phyloP scores from a whole-genome alignment of 2,113 vertebrate genomes.

The Craseonycteris thonglongyai region DNA sequence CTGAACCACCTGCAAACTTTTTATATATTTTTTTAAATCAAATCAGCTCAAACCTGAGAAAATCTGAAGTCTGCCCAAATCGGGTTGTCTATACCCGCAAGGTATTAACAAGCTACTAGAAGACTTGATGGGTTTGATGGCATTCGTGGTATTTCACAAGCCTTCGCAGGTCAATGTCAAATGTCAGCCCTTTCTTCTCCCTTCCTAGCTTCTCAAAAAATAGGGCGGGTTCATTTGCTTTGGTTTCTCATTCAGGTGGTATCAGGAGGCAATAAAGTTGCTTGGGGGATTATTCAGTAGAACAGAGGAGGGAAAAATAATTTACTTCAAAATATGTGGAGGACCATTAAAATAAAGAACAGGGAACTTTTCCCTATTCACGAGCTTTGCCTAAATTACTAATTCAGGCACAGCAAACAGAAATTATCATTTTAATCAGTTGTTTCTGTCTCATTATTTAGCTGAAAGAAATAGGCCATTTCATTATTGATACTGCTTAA shows the following conservation, averaged over 20 bases:
- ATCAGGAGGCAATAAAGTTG: neutral
- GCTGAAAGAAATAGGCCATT: constrained; percentile 8
- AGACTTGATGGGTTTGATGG: neutral
- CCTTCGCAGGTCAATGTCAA: constrained; percentile 36
- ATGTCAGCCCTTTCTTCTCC: neutral
- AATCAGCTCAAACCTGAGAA: constrained; percentile 31
- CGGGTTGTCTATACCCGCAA: constrained; percentile 16
- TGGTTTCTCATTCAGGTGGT: neutral
- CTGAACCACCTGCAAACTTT: constrained; percentile 40
- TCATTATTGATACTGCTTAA: neutral
- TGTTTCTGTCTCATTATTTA: neutral
- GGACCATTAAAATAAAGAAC: neutral
- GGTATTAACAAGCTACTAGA: constrained; percentile 37
- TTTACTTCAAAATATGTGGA: neutral
- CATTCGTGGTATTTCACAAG: constrained; percentile 18
- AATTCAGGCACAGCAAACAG: neutral
- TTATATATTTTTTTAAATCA: too few species aligned
- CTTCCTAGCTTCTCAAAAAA: neutral
- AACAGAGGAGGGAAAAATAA: neutral
- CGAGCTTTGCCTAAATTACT: neutral
- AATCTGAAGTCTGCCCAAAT: constrained; percentile 50
- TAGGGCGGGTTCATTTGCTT: neutral
- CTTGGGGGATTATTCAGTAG: neutral
- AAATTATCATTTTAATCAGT: constrained; percentile 2
- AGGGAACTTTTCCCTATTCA: neutral